phyloP scores from a whole-genome alignment of 2,797 vertebrate genomes.

The Fratercula arctica region DNA sequence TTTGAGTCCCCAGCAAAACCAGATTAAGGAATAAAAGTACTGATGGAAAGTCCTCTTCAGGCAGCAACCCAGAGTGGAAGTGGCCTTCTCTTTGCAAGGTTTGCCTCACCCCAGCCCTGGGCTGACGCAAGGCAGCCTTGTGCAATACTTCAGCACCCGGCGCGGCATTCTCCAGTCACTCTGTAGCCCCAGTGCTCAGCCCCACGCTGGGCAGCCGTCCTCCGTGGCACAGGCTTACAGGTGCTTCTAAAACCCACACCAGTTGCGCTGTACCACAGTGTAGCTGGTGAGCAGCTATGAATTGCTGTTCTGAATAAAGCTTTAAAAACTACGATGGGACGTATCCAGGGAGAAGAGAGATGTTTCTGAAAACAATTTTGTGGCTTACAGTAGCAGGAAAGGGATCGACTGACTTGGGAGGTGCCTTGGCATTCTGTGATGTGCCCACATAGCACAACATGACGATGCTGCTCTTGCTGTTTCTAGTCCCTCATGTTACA shows the following conservation, averaged over 20 bases:
- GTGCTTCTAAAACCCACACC: background rate
- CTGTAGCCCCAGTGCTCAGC: background rate
- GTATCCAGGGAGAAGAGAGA: background rate
- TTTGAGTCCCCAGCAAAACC: background rate
- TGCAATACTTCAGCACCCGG: background rate
- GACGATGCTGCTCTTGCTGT: background rate
- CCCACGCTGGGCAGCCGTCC: background rate
- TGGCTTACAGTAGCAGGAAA: background rate
- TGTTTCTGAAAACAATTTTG: background rate
- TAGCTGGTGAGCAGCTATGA: accelerated
- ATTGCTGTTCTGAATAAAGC: background rate
- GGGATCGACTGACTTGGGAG: background rate
- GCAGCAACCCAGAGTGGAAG: background rate
- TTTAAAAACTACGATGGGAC: background rate
- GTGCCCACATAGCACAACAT: accelerated
- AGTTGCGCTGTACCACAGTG: background rate
- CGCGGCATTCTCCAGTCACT: background rate
- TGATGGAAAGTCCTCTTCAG: background rate
- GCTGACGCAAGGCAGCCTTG: background rate
- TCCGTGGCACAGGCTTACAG: background rate
- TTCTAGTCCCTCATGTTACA: background rate
- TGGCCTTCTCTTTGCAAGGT: background rate
- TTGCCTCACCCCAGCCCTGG: background rate
- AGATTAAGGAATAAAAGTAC: background rate
- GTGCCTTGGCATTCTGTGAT: background rate